Conservation (phyloP, 2,888 invertebrate genomes). For the Caenorhabditis macrosperma region DNA sequence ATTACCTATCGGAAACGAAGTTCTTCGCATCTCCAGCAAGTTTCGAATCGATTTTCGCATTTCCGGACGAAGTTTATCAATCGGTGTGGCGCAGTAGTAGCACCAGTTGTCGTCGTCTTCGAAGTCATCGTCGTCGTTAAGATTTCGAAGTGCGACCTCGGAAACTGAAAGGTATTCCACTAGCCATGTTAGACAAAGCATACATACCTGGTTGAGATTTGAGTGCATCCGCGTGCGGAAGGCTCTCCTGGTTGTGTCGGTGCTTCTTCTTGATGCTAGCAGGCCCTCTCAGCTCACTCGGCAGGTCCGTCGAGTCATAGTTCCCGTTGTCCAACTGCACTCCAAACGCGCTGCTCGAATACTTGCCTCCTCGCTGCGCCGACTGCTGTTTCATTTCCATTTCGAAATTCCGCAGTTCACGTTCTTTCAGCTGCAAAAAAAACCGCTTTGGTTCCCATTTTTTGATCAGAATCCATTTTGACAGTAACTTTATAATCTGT, state of each 20-base stretch:
- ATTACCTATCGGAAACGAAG: conserved; percentile 67
- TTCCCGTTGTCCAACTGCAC: conserved; percentile 35
- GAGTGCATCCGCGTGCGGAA: conserved; percentile 20
- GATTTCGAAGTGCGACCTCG: background rate
- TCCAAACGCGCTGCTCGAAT: conserved; percentile 26
- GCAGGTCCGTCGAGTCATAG: conserved; percentile 19
- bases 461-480: conserved; percentile 22
- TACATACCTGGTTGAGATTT: conserved; percentile 10
- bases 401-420: conserved; percentile 48
- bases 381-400: conserved; percentile 39
- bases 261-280: conserved; percentile 1
- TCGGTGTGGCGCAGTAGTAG: conserved; percentile 71
- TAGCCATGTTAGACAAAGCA: background rate
- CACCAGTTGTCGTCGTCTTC: conserved; percentile 68
- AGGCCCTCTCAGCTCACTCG: conserved; percentile 40
- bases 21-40: conserved; percentile 73
- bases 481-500: conserved; percentile 33
- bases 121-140: background rate
- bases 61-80: conserved; percentile 63
- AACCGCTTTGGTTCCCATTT: background rate
- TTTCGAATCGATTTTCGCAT: conserved; percentile 69
- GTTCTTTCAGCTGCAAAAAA: conserved; percentile 54
- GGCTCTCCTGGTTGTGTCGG: background rate
- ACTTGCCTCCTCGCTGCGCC: background rate
- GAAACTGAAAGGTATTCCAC: background rate